Percentiles rank a stretch among this genome's conserved stretches.
phyloP scores from a whole-genome alignment of 2,888 invertebrate genomes.

The Lottia scabra region DNA sequence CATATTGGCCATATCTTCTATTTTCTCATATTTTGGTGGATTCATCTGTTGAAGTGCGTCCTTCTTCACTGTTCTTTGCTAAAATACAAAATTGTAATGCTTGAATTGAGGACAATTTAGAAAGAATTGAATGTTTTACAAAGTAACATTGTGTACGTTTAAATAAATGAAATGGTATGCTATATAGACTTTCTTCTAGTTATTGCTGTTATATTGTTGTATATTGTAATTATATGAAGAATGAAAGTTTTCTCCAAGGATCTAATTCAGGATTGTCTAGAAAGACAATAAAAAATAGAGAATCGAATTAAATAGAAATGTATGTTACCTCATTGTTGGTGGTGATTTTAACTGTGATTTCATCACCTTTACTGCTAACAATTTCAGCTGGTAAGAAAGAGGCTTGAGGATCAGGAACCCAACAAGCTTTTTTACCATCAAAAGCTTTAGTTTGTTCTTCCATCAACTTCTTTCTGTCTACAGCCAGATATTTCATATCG shows the following conservation, averaged over 20 bases:
- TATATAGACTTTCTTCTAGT: no score
- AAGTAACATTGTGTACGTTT: not conserved
- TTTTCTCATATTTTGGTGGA: constrained; percentile 66
- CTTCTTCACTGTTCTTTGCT: constrained; percentile 83
- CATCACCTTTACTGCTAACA: not conserved
- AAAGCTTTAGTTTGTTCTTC: not conserved
- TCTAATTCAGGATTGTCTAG: no score
- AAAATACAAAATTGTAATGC: constrained; percentile 52
- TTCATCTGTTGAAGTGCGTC: constrained; percentile 66
- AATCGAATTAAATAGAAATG: no score
- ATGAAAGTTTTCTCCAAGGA: no score
- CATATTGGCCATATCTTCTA: constrained; percentile 67
- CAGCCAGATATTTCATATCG: not conserved
- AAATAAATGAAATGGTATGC: no score
- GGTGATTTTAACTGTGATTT: not conserved
- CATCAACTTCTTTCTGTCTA: not conserved
- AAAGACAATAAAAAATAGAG: no score
- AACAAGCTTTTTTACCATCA: constrained; percentile 3
- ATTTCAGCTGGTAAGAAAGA: not conserved
- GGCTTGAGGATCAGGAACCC: not conserved
- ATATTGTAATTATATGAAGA: no score
- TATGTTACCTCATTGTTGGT: not conserved
- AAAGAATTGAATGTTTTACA: not conserved
- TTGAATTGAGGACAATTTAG: not conserved
- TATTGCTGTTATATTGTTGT: no score